A percentile compares a stretch with the other conserved stretches of the same genome.
Evolutionary conservation across 2,113 vertebrate genomes (phyloP).

Genomic region (Xiphophorus maculatus): DNA sequence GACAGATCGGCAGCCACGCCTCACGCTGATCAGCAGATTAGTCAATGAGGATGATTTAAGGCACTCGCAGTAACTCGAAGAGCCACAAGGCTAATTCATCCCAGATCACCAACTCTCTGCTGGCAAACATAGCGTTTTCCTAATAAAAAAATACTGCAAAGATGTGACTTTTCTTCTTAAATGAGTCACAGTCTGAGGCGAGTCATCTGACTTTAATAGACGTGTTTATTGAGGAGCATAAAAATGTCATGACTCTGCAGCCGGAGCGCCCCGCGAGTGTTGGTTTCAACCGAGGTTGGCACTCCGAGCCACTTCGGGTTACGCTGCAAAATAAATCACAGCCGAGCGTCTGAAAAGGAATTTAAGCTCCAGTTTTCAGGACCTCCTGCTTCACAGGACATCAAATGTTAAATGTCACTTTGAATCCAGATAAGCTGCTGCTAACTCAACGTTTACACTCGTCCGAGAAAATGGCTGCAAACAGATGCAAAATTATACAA

Average conservation of each 20-base stretch:
- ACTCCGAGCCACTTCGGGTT: slow-evolving; percentile 36
- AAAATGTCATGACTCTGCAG: slow-evolving; percentile 17
- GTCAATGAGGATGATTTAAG: slow-evolving; percentile 59
- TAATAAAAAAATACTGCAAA: slow-evolving; percentile 13
- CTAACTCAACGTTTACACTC: too few relatives aligned
- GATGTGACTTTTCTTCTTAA: slow-evolving; percentile 38
- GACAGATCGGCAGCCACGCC: slow-evolving; percentile 62
- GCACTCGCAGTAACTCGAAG: slow-evolving; percentile 34
- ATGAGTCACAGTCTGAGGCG: slow-evolving; percentile 22
- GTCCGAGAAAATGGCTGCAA: too few relatives aligned
- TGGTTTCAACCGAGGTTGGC: slow-evolving; percentile 17
- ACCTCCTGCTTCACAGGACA: slow-evolving; percentile 33
- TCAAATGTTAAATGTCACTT: slow-evolving; percentile 22
- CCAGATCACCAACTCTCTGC: slow-evolving; percentile 40
- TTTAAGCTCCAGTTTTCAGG: slow-evolving; percentile 46
- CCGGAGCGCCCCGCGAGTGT: slow-evolving; percentile 19
- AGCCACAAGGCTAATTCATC: slow-evolving; percentile 49
- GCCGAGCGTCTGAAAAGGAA: slow-evolving; percentile 52
- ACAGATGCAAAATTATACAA: too few relatives aligned
- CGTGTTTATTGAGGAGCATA: slow-evolving; percentile 28
- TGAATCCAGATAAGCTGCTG: too few relatives aligned
- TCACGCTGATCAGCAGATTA: slow-evolving; percentile 67
- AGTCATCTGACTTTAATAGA: slow-evolving; percentile 52
- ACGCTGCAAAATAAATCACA: slow-evolving; percentile 46
- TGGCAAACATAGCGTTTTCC: neutral